Conservation (phyloP, 2,888 invertebrate genomes). For the Pammene aurita region DNA sequence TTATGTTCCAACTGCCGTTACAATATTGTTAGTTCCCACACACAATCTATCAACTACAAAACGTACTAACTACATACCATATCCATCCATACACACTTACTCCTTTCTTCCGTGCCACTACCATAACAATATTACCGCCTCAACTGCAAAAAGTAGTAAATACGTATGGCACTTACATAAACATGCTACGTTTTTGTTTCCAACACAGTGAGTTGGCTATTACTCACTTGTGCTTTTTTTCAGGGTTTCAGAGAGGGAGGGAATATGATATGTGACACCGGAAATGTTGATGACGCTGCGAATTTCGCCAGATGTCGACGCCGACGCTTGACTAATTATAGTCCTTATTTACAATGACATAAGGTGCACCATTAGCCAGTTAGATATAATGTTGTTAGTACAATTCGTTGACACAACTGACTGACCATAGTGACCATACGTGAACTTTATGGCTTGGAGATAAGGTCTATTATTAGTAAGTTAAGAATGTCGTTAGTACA, state of each 20-base stretch:
- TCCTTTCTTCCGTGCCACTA: background rate
- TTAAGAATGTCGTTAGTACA: no score
- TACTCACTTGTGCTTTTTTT: constrained; percentile 15
- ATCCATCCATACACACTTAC: background rate
- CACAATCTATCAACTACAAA: background rate
- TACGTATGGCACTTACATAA: background rate
- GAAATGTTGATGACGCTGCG: constrained; percentile 30
- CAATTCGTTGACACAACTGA: no score
- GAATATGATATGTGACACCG: constrained; percentile 34
- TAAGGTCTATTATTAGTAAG: no score
- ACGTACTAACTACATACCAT: background rate
- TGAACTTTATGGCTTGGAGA: no score
- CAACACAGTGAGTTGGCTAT: background rate
- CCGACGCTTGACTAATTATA: background rate
- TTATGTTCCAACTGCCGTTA: constrained; percentile 4
- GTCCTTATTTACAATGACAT: background rate
- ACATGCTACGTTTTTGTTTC: background rate
- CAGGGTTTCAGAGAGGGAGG: constrained; percentile 18
- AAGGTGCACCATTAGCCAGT: background rate
- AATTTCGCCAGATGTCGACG: constrained; percentile 37
- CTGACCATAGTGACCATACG: no score
- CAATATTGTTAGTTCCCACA: constrained; percentile 15
- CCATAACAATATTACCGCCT: no score
- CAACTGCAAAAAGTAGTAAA: background rate
- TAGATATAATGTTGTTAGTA: background rate